phyloP scores from a whole-genome alignment of 2,797 vertebrate genomes.

The Leptoclinus maculatus region DNA sequence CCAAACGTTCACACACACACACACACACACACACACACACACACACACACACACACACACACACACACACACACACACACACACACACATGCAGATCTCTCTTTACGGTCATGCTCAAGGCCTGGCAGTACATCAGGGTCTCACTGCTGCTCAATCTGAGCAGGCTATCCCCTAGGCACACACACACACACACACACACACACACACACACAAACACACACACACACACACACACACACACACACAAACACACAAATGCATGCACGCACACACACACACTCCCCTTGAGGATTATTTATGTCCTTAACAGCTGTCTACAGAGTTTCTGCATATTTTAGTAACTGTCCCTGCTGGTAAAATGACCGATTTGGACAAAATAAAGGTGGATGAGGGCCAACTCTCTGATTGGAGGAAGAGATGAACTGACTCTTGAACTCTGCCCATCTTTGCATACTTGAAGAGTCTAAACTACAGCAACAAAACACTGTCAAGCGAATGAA shows the following conservation, averaged over 20 bases:
- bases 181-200: slow-evolving; percentile 7
- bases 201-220: not conserved
- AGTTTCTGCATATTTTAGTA: slow-evolving; percentile 28
- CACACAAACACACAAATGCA: not conserved
- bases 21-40: slow-evolving; percentile 1
- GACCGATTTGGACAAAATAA: not conserved
- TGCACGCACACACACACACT: slow-evolving; percentile 8
- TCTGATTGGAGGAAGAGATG: not conserved
- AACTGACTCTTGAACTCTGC: not conserved
- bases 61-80: not conserved
- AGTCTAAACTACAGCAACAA: not conserved
- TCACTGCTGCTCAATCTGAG: slow-evolving; percentile 48
- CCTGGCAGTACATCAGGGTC: slow-evolving; percentile 63
- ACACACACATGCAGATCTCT: slow-evolving; percentile 14
- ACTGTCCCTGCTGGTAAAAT: not conserved
- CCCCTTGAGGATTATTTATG: slow-evolving; percentile 47
- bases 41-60: slow-evolving; percentile 11
- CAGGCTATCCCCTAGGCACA: slow-evolving; percentile 26
- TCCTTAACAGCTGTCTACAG: slow-evolving; percentile 60
- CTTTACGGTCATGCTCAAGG: slow-evolving; percentile 52
- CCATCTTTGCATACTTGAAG: not conserved
- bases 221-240: slow-evolving; percentile 4
- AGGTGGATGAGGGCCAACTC: not conserved
- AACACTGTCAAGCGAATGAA: not conserved
- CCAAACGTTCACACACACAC: not conserved